Percentiles rank a stretch among this genome's conserved stretches.
These are phyloP conservation scores for Tragopan temminckii DNA, from an alignment of 2,797 vertebrate genomes.

Conservation along the genomic window DNA sequence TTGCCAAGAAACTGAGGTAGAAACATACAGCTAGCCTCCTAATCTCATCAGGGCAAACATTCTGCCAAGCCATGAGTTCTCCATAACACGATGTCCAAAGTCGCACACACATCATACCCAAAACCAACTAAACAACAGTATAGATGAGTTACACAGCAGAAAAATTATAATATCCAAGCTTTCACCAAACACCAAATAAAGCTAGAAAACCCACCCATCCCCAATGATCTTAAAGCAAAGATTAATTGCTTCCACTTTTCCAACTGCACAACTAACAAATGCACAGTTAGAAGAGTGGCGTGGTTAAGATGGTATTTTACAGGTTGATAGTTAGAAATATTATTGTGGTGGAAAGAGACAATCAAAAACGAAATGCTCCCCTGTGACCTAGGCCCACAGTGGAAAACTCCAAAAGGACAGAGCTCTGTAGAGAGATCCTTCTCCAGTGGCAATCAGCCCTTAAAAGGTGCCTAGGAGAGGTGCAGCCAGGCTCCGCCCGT, in stretches of 20 bases:
- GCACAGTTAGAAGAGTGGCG: too few species aligned
- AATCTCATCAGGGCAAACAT: background rate
- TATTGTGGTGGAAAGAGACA: too few species aligned
- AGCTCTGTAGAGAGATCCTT: too few species aligned
- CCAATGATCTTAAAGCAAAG: background rate
- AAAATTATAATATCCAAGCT: background rate
- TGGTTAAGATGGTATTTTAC: too few species aligned
- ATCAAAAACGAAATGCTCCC: too few species aligned
- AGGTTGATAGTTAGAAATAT: too few species aligned
- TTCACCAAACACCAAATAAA: background rate
- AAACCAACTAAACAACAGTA: background rate
- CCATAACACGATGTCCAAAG: background rate
- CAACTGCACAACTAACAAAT: too few species aligned
- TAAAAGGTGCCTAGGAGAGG: too few species aligned
- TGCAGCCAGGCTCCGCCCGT: too few species aligned
- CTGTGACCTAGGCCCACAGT: too few species aligned
- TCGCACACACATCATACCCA: rapidly evolving
- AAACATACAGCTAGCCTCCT: background rate
- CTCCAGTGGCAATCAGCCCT: too few species aligned
- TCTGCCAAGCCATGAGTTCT: background rate
- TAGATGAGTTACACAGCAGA: background rate
- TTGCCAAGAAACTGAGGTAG: background rate
- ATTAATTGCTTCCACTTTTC: background rate
- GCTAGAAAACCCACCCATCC: background rate
- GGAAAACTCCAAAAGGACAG: too few species aligned